A percentile compares a stretch with the other conserved stretches of the same genome.
These are phyloP conservation scores for Vanessa tameamea DNA, from an alignment of 1,140 invertebrate genomes.

Conservation along the genomic window DNA sequence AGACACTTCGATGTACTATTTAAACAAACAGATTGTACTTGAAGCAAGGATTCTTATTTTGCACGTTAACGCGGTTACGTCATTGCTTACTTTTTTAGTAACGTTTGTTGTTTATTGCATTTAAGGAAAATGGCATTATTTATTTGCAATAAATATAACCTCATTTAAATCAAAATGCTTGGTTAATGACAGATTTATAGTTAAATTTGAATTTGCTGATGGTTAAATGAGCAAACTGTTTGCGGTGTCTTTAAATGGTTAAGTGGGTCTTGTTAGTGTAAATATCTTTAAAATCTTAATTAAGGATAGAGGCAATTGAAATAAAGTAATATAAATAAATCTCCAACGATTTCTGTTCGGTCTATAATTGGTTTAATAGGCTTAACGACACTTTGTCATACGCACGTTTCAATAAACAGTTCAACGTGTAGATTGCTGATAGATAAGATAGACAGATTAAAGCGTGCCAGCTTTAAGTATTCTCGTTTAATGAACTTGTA, in stretches of 20 bases:
- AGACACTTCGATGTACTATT: slow-evolving; percentile 35
- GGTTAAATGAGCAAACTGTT: slow-evolving; percentile 9
- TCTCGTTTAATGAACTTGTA: slow-evolving; percentile 14
- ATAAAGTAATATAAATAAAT: slow-evolving; percentile 12
- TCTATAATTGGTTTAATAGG: slow-evolving; percentile 26
- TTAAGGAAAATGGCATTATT: slow-evolving; percentile 39
- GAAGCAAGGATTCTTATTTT: slow-evolving; percentile 18
- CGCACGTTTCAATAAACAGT: slow-evolving; percentile 30
- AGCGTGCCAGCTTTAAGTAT: slow-evolving; percentile 17
- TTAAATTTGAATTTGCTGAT: neutral
- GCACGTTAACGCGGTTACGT: slow-evolving; percentile 9
- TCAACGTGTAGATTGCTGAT: slow-evolving; percentile 16
- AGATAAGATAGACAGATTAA: slow-evolving; percentile 17
- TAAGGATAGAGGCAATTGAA: slow-evolving; percentile 18
- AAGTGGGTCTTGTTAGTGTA: slow-evolving; percentile 18
- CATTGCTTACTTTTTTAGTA: slow-evolving; percentile 38
- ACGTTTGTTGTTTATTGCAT: slow-evolving; percentile 24
- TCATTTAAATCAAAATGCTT: slow-evolving; percentile 2
- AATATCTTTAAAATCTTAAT: slow-evolving; percentile 33
- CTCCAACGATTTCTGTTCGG: neutral
- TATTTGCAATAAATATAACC: slow-evolving; percentile 36
- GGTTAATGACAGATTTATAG: slow-evolving; percentile 24
- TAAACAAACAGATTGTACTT: slow-evolving; percentile 2
- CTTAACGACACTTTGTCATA: slow-evolving; percentile 28
- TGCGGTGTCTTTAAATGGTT: slow-evolving; percentile 14